Evolutionary conservation across 2,797 vertebrate species (phyloP).

Genomic region (Sardinella longiceps): DNA sequence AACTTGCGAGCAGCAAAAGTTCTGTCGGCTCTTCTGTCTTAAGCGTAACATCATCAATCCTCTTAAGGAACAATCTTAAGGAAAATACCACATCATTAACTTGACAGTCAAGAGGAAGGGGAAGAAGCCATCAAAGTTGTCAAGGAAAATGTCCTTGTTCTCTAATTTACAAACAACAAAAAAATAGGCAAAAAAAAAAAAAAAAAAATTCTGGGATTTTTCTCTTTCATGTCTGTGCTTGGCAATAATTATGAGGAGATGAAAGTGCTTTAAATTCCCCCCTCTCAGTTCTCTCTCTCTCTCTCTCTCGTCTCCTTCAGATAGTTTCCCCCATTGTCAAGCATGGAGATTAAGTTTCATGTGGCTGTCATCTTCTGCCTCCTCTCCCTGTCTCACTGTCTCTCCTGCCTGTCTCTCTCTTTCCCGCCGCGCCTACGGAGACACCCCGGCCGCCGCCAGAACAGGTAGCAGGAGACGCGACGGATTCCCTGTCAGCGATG

Average conservation of each 20-base stretch:
- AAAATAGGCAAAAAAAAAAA: too few relatives aligned
- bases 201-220: constrained; percentile 72
- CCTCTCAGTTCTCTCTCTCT: constrained; percentile 50
- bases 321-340: constrained; percentile 79
- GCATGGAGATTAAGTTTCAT: constrained; percentile 81
- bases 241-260: constrained; percentile 83
- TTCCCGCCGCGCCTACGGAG: constrained; percentile 34
- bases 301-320: constrained; percentile 71
- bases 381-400: constrained; percentile 46
- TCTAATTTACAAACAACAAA: constrained; percentile 78
- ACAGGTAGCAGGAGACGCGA: constrained; percentile 51
- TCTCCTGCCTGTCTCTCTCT: constrained; percentile 26
- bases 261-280: constrained; percentile 80
- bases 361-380: constrained; percentile 74
- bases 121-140: constrained; percentile 75
- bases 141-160: constrained; percentile 76
- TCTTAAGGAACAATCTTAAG: constrained; percentile 56
- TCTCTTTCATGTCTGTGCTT: constrained; percentile 78
- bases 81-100: constrained; percentile 70
- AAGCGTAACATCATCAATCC: constrained; percentile 31
- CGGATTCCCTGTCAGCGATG: constrained; percentile 51
- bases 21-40: constrained; percentile 53
- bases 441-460: constrained; percentile 23
- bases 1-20: background rate
- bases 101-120: constrained; percentile 68